Percentiles rank a stretch among this genome's conserved stretches.
Conservation (phyloP, 2,888 invertebrate genomes). For the Phyto melanocephala region DNA sequence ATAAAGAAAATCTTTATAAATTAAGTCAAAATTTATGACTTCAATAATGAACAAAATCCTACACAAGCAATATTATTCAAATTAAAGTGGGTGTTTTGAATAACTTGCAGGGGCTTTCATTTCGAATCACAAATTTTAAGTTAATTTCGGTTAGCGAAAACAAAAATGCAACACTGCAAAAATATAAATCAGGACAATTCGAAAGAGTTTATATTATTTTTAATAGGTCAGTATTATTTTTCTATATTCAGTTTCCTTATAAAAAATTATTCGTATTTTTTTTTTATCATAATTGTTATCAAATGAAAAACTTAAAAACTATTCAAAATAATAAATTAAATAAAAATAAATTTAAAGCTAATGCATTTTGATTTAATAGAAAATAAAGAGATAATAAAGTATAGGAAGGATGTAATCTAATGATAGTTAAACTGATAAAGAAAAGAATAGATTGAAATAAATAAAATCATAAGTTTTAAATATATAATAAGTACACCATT, state of each 20-base stretch:
- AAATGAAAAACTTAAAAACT: constrained; percentile 34
- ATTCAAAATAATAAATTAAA: constrained; percentile 62
- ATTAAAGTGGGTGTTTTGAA: constrained; percentile 60
- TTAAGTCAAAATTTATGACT: constrained; percentile 60
- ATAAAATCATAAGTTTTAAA: background rate
- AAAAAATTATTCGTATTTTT: constrained; percentile 12
- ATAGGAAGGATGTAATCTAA: constrained; percentile 69
- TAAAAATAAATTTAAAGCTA: constrained; percentile 70
- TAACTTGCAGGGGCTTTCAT: background rate
- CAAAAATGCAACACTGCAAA: constrained; percentile 63
- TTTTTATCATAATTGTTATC: constrained; percentile 36
- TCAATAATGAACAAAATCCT: constrained; percentile 7
- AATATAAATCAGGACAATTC: background rate
- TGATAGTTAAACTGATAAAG: constrained; percentile 74
- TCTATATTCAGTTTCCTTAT: background rate
- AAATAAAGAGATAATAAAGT: constrained; percentile 22
- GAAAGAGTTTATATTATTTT: constrained; percentile 8
- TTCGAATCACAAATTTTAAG: constrained; percentile 56
- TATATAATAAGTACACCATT: no score
- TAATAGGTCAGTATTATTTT: background rate
- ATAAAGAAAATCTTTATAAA: constrained; percentile 16
- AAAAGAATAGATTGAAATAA: constrained; percentile 56
- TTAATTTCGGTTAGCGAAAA: constrained; percentile 54
- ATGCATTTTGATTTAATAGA: constrained; percentile 53
- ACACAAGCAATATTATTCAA: background rate